Base-by-base conservation (phyloP, 2,888 invertebrate genomes). In the Dryadula phaetusa region DNA sequence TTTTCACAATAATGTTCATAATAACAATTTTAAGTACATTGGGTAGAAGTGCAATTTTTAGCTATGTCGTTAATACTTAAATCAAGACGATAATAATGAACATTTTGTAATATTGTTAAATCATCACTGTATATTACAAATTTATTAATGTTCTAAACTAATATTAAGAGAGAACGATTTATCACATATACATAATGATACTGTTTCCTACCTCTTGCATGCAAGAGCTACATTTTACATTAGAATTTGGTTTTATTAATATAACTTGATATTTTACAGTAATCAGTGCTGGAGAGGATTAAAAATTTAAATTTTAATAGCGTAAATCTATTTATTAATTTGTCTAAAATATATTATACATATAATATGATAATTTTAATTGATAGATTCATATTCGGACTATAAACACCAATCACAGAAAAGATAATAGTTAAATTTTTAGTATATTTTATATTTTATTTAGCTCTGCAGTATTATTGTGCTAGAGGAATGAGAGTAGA, bases 401-500 rank as follows among this genome's bases (percentile, higher is more conserved):
- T 78, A 77, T 73, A 46, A 71, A 77, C 73, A 76, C 73, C 73
- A 73, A 76, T 77, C 78, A 77, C 76, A 75, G 75, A 76, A 76
- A 74, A 75, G 71, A 75, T 74, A 75, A 68, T 67, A 72, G 70
- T 69, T 68, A 66, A 71, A 69, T 71, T 61, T 72, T 75, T 74
- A 77, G 69, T 74, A 76, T 71, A 82, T 82, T 60, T 62, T 56
- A 68, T 61, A 66, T 34, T 77, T 28, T 52, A 83, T 82, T 81
- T 80, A 82, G 75, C 81, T 83, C 79, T 78, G 80, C 81, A 82
- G 81, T 80, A 83, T 84, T 83, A 85, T 80, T 81, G 87, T 82
- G 85, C 85, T 86, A 86, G 82, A 87, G 90, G 90, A 91, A 90
- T 89, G 90, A 89, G 84, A 85, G 81, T 79, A 79, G 82, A 77